Base-by-base conservation (phyloP, 2,797 vertebrate genomes). In the Gymnodraco acuticeps region DNA sequence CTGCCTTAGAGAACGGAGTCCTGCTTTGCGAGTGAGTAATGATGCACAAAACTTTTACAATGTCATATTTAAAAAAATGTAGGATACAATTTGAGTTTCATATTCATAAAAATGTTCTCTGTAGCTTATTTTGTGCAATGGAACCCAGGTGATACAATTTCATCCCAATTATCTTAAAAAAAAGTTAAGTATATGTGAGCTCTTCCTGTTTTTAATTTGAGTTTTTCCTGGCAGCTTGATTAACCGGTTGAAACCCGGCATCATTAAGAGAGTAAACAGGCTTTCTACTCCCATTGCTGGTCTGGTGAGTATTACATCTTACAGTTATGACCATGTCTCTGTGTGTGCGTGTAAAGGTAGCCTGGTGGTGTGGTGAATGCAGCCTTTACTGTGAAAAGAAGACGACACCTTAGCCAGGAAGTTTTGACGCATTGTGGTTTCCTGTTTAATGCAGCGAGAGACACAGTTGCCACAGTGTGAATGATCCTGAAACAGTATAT, bases 251-350 rank as follows among this genome's bases (percentile, higher is more conserved):
- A 99, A 97, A 85, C 97, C 97, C 43, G 96, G 97, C 6, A 88
- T 97, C 45, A 77, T 98, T 85, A 99, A 96, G 92, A 96, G 96
- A 85, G 93, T 98, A 45, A 99, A 99, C 92, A 94, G 95, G 59
- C 92, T 97, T 65, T 96, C 97, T 59, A 99, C 98, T 81, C 97
- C 98, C 59, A 99, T 99, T 45, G 98, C 97, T 88, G 97, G 97
- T 43, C 94, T 99, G 96, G 98, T 99, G 92, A 97, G 97, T 96
- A 75, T 75, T 46, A 2, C 27, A 27, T 27, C 4, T 27, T 5
- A 27, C 27, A 27, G 27, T 27, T 4, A 9, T 4, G 3, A 56
- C 6, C 38, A 3, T 52, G 1, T 48, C 2, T 66, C 4, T 70
- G 5, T 45, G 3, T 42, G 1, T 46, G 12, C 33, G 17, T 33